Evolutionary conservation across 2,888 invertebrate genomes (phyloP), one percentile per base, ranked within the genome.

Genomic region (Callinectes sapidus): DNA sequence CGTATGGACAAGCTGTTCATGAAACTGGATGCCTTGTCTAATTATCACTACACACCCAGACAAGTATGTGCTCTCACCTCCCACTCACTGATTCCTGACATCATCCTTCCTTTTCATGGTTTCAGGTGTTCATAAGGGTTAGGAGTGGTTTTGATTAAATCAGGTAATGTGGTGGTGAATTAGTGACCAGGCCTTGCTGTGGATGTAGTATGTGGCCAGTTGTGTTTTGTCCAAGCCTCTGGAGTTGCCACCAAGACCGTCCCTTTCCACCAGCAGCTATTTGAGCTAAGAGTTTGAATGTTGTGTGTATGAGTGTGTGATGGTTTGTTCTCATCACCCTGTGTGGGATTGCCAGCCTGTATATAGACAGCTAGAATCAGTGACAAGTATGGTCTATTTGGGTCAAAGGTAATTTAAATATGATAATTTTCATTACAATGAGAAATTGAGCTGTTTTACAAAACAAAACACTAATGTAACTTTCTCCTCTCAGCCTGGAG

Each of bases 21-120:
- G 0, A 98, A 99, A 96, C 96, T 99, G 81, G 99, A 99, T 96
- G 98, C 99, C 0, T 96, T 99, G 23, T 97, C 98, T 0, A 99
- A 99, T 96, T 99, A 98, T 96, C 98, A 99, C 96, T 99, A 98
- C 95, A 98, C 98, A 87, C 99, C 99, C 0, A 98, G 97, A 96
- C 97, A 97, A 92, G 97, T 97, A 95, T 16, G 61, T 61, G 61
- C 23, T 61, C 28, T 28, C 71, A 10, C 10, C 71, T 71, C 8
- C 35, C 14, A 32, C 14, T 71, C 28, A 18, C 1, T 90, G 35
- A 71, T 13, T n/a, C 16, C 13, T 89, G 28, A 88, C 14, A 14
- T 35, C 16, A 81, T 0, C 13, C 81, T 14, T 81, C 71, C 18
- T 28, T 71, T 71, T 28, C 28, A 23, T 28, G 28, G 8, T 71